phyloP scores from a whole-genome alignment of 92 coral and sea anemone species.

The Porites rus region DNA sequence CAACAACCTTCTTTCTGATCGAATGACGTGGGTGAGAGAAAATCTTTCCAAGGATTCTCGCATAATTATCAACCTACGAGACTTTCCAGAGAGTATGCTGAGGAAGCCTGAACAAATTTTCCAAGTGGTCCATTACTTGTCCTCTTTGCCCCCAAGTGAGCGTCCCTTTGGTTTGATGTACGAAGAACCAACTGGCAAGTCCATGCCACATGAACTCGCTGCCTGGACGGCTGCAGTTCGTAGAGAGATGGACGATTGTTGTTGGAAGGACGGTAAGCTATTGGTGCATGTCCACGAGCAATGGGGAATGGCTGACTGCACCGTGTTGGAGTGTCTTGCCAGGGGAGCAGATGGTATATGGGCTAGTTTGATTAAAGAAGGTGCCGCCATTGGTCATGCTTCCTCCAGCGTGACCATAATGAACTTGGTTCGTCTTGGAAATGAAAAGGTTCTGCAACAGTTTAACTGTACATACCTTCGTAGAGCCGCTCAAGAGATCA shows the following conservation, averaged over 20 bases:
- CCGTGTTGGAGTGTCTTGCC: constrained; percentile 50
- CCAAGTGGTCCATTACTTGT: constrained; percentile 47
- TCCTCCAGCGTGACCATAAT: constrained; percentile 55
- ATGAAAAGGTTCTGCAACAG: constrained; percentile 31
- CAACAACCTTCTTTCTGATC: constrained; percentile 25
- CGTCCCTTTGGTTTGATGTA: constrained; percentile 62
- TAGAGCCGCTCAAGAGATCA: constrained; percentile 64
- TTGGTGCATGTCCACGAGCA: constrained; percentile 60
- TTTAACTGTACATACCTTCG: constrained; percentile 63
- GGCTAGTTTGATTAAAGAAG: constrained; percentile 70
- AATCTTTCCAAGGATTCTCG: constrained; percentile 45
- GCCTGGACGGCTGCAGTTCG: constrained; percentile 47
- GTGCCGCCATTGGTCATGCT: constrained; percentile 67
- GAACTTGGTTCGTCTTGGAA: constrained; percentile 65
- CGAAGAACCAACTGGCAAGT: constrained; percentile 40
- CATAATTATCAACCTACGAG: constrained; percentile 56
- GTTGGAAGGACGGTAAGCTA: constrained; percentile 43
- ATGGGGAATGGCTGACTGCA: constrained; percentile 58
- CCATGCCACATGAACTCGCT: constrained; percentile 41
- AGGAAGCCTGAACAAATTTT: constrained; percentile 46
- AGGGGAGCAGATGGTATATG: constrained; percentile 62
- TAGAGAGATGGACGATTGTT: constrained; percentile 27
- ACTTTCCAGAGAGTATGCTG: constrained; percentile 59
- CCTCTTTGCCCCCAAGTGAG: constrained; percentile 24
- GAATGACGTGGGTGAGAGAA: constrained; percentile 44